Percentiles rank a stretch among this genome's conserved stretches.
phyloP scores from a whole-genome alignment of 2,797 vertebrate genomes.

The Esox lucius region DNA sequence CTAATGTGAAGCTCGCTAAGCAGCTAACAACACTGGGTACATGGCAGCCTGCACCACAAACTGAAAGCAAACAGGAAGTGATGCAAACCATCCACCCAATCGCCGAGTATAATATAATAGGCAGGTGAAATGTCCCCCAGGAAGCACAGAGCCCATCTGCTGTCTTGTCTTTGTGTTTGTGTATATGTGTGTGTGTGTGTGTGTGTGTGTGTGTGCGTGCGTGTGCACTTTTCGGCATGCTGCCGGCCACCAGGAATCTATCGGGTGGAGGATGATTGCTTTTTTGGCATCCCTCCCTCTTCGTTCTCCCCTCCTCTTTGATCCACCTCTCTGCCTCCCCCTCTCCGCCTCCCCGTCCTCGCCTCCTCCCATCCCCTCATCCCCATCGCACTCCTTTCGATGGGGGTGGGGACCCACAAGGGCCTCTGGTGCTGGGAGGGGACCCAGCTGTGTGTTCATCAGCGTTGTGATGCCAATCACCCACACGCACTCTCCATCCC shows the following conservation, averaged over 20 bases:
- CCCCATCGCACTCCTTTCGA: slow-evolving; percentile 17
- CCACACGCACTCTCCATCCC: not conserved
- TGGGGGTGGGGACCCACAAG: slow-evolving; percentile 49
- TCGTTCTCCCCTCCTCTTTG: not conserved
- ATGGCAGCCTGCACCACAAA: no score
- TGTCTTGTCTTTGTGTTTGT: not conserved
- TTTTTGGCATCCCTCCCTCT: not conserved
- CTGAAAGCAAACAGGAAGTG: no score
- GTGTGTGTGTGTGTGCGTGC: not conserved
- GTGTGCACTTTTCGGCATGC: not conserved
- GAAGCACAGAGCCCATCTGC: slow-evolving; percentile 3
- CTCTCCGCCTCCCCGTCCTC: not conserved
- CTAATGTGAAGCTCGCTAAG: no score
- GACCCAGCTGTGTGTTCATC: slow-evolving; percentile 75
- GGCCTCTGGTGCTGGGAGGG: slow-evolving; percentile 48
- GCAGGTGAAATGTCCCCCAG: not conserved
- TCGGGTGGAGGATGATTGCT: slow-evolving; percentile 9
- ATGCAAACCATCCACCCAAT: no score
- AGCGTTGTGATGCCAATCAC: slow-evolving; percentile 62
- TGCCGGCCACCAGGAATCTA: slow-evolving; percentile 1
- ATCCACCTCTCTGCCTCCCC: no score
- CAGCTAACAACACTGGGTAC: no score
- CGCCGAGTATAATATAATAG: no score
- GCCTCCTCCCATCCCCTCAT: not conserved
- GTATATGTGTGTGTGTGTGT: not conserved